A percentile compares a stretch with the other conserved stretches of the same genome.
phyloP scores from a whole-genome alignment of 1,140 invertebrate genomes.

The Trinorchestia longiramus region DNA sequence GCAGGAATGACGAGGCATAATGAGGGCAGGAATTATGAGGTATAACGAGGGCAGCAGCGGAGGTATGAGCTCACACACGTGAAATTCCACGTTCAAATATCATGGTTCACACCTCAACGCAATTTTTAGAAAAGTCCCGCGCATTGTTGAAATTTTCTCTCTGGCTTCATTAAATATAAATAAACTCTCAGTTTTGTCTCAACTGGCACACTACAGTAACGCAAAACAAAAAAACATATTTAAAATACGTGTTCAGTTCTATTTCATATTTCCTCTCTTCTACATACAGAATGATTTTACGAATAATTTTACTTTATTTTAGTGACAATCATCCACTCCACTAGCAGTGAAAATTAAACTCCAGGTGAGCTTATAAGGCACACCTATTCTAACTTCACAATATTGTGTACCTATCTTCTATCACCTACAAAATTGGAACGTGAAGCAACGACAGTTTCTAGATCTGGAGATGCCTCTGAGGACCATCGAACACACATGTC shows the following conservation, averaged over 20 bases:
- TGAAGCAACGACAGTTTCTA: not conserved
- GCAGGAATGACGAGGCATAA: no score
- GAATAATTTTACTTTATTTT: no score
- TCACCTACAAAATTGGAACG: not conserved
- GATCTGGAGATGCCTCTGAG: not conserved
- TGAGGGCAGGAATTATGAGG: no score
- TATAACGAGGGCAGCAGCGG: not conserved
- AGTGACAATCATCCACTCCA: no score
- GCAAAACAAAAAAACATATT: not conserved
- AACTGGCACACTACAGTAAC: not conserved
- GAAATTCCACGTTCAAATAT: not conserved
- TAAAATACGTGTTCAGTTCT: no score
- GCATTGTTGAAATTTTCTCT: not conserved
- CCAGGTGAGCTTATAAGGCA: no score
- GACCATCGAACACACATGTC: no score
- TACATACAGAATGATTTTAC: no score
- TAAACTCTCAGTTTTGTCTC: not conserved
- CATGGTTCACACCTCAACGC: not conserved
- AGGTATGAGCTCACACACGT: not conserved
- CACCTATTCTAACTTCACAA: no score
- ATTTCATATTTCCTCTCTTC: no score
- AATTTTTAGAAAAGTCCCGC: not conserved
- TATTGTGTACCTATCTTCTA: not conserved
- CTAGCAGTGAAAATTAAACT: no score
- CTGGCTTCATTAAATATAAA: not conserved